Conservation (phyloP, 2,797 vertebrate genomes). For the Carapus acus region DNA sequence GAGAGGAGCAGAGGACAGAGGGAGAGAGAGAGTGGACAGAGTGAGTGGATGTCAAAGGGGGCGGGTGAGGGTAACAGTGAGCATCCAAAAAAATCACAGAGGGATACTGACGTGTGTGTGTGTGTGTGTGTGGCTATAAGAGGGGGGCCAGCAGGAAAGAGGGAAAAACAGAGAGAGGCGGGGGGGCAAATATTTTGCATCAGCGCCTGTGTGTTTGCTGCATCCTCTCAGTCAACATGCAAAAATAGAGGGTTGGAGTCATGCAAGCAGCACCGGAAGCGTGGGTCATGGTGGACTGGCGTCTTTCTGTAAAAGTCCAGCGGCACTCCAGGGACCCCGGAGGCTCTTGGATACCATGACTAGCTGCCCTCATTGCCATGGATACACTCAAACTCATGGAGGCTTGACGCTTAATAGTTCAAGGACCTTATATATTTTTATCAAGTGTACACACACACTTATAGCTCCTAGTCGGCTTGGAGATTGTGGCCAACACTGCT, state of each 20-base stretch:
- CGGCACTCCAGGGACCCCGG: slow-evolving; percentile 17
- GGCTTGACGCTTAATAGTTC: not conserved
- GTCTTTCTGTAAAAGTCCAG: slow-evolving; percentile 28
- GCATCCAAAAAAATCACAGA: slow-evolving; percentile 60
- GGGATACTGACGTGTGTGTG: slow-evolving; percentile 37
- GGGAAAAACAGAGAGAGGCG: slow-evolving; percentile 8
- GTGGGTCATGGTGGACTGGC: slow-evolving; percentile 20
- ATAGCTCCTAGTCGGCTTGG: no score
- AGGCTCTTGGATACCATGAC: slow-evolving; percentile 15
- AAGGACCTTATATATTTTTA: no score
- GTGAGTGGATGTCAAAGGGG: slow-evolving; percentile 32
- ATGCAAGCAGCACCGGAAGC: slow-evolving; percentile 29
- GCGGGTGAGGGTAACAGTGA: slow-evolving; percentile 57
- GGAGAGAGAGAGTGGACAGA: slow-evolving; percentile 6
- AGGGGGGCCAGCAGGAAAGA: slow-evolving; percentile 7
- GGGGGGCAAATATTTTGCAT: slow-evolving; percentile 46
- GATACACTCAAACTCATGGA: slow-evolving; percentile 5
- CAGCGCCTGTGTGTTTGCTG: slow-evolving; percentile 40
- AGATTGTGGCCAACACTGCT: no score
- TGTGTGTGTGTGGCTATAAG: slow-evolving; percentile 25
- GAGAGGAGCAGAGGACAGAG: slow-evolving; percentile 4
- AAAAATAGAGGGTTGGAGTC: slow-evolving; percentile 27
- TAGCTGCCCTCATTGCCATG: slow-evolving; percentile 8
- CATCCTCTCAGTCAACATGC: slow-evolving; percentile 45
- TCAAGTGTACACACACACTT: no score